Percentiles rank a stretch among this genome's conserved stretches.
phyloP scores from a whole-genome alignment of 2,113 vertebrate genomes.

The Hippocampus barbouri region DNA sequence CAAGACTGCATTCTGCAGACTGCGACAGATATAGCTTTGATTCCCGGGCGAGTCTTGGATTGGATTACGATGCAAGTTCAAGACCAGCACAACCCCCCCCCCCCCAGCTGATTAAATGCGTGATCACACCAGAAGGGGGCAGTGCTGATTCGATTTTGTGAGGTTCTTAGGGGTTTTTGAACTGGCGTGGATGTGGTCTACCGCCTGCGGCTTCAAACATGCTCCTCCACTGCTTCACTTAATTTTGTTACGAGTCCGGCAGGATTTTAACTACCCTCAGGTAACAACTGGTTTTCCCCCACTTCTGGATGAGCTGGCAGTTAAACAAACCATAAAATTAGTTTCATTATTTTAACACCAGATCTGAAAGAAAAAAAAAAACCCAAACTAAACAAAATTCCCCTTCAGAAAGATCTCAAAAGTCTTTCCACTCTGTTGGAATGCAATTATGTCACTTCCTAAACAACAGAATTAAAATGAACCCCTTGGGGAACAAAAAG shows the following conservation, averaged over 20 bases:
- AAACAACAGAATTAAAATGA: not conserved
- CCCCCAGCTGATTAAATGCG: not conserved
- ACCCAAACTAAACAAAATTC: no score
- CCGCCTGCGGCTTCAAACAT: slow-evolving; percentile 36
- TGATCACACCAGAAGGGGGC: slow-evolving; percentile 44
- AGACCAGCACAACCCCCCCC: no score
- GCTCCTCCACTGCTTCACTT: not conserved
- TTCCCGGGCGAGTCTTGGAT: not conserved
- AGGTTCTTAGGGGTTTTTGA: not conserved
- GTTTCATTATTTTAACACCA: no score
- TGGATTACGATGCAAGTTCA: not conserved
- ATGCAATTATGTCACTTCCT: not conserved
- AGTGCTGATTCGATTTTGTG: not conserved
- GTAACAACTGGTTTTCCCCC: not conserved
- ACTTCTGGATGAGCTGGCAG: not conserved
- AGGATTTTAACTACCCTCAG: not conserved
- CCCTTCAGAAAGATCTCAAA: not conserved
- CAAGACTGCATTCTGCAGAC: not conserved
- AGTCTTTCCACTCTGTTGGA: not conserved
- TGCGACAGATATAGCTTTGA: not conserved
- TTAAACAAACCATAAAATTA: not conserved
- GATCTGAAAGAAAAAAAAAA: no score
- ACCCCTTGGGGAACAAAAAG: not conserved
- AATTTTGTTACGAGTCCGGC: not conserved
- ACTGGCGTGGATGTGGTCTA: slow-evolving; percentile 14